phyloP scores from a whole-genome alignment of 1,140 invertebrate species.

The Pseudomyrmex gracilis region DNA sequence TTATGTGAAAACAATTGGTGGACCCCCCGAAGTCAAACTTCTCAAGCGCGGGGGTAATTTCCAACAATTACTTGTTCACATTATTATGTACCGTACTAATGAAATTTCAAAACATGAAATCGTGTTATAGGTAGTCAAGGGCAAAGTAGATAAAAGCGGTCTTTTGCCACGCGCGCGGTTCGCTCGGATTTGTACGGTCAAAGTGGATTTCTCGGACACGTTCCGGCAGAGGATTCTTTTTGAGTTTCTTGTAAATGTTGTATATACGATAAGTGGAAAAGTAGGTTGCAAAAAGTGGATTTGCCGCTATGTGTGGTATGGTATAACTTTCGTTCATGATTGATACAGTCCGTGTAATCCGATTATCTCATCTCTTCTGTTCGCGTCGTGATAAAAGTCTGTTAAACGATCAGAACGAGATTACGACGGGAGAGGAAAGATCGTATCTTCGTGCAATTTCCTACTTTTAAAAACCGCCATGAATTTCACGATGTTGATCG shows the following conservation, averaged over 20 bases:
- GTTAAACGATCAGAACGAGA: slow-evolving; percentile 21
- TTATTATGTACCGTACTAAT: slow-evolving; percentile 32
- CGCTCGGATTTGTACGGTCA: slow-evolving; percentile 57
- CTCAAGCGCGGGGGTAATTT: slow-evolving; percentile 20
- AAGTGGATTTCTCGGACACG: slow-evolving; percentile 58
- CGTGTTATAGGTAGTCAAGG: slow-evolving; percentile 40
- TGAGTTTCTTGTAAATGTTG: slow-evolving; percentile 24
- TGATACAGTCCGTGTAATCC: slow-evolving; percentile 31
- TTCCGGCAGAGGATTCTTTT: slow-evolving; percentile 34
- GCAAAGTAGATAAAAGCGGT: slow-evolving; percentile 47
- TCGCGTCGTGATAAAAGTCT: slow-evolving; percentile 5
- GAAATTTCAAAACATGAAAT: slow-evolving; percentile 45
- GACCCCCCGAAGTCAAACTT: not conserved
- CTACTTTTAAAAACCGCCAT: not conserved
- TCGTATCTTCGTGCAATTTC: not conserved
- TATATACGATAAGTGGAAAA: not conserved
- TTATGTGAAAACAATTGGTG: not conserved
- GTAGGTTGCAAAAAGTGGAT: not conserved
- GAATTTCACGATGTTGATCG: not conserved
- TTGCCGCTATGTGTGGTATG: slow-evolving; percentile 19
- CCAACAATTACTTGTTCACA: slow-evolving; percentile 16
- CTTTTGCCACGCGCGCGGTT: slow-evolving; percentile 36
- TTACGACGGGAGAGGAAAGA: not conserved
- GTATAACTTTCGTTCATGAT: slow-evolving; percentile 43
- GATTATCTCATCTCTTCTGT: slow-evolving; percentile 24